Conservation (phyloP, 2,888 invertebrate genomes). For the Lysandra bellargus region DNA sequence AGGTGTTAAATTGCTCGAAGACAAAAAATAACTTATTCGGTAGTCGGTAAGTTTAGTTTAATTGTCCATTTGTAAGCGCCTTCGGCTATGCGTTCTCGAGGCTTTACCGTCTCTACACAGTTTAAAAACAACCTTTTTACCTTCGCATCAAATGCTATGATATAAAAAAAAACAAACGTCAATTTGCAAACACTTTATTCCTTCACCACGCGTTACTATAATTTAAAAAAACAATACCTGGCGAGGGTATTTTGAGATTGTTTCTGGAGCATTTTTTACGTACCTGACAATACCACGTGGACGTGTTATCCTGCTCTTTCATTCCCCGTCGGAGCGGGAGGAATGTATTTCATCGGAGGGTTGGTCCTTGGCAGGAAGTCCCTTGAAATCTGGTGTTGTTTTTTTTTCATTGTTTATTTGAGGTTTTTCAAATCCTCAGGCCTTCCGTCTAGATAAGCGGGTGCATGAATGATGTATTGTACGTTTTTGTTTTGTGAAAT, state of each 20-base stretch:
- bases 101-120: conserved; percentile 44
- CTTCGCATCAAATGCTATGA: conserved; percentile 47
- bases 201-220: conserved; percentile 55
- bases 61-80: conserved; percentile 71
- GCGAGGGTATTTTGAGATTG: conserved; percentile 77
- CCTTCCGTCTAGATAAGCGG: conserved; percentile 64
- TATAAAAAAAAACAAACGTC: background rate
- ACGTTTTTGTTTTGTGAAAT: conserved; percentile 52
- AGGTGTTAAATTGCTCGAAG: conserved; percentile 72
- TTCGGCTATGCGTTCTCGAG: conserved; percentile 53
- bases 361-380: conserved; percentile 69
- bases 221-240: conserved; percentile 69
- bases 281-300: conserved; percentile 72
- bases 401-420: conserved; percentile 65
- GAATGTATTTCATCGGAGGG: conserved; percentile 52
- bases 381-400: conserved; percentile 75
- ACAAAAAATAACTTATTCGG: conserved; percentile 72
- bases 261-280: conserved; percentile 69
- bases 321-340: conserved; percentile 51
- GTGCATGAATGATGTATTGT: conserved; percentile 65
- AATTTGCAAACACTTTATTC: background rate
- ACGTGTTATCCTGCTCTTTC: conserved; percentile 58
- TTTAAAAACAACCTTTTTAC: conserved; percentile 33
- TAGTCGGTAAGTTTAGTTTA: conserved; percentile 77
- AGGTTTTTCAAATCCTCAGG: conserved; percentile 62